Conservation (phyloP, 2,797 vertebrate genomes). For the Alcedo atthis region DNA sequence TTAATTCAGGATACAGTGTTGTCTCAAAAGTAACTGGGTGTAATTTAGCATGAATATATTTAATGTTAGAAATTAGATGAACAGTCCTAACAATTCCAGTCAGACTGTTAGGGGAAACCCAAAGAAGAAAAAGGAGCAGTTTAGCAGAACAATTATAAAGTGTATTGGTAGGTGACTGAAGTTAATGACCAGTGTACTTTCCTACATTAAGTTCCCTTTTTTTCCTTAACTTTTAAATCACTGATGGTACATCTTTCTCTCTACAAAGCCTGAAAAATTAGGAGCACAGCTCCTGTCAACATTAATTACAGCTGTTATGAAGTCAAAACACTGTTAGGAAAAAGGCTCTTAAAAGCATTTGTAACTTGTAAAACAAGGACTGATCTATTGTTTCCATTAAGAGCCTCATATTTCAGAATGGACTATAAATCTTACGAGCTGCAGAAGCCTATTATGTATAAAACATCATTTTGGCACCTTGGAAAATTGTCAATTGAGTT, state of each 20-base stretch:
- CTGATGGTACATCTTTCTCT: not conserved
- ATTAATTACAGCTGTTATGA: slow-evolving; percentile 22
- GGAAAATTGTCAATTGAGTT: not conserved
- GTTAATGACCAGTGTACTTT: not conserved
- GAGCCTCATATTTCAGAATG: not conserved
- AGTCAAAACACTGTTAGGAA: not conserved
- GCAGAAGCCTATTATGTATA: not conserved
- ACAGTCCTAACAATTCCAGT: not conserved
- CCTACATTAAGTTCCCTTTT: not conserved
- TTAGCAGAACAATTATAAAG: not conserved
- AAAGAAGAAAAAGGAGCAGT: not conserved
- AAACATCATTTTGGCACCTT: not conserved
- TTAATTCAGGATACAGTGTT: not conserved
- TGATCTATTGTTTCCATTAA: slow-evolving; percentile 11
- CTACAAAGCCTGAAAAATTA: not conserved
- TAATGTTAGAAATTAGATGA: not conserved
- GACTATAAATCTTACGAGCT: not conserved
- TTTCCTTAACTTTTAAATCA: not conserved
- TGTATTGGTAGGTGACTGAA: not conserved
- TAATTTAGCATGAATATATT: not conserved
- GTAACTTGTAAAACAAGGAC: slow-evolving; percentile 1
- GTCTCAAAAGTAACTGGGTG: not conserved
- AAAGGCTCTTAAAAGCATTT: not conserved
- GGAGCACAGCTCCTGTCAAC: not conserved
- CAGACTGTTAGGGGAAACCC: not conserved